Evolutionary conservation across 2,797 vertebrate species (phyloP).

Genomic region (Austrolebias charrua): DNA sequence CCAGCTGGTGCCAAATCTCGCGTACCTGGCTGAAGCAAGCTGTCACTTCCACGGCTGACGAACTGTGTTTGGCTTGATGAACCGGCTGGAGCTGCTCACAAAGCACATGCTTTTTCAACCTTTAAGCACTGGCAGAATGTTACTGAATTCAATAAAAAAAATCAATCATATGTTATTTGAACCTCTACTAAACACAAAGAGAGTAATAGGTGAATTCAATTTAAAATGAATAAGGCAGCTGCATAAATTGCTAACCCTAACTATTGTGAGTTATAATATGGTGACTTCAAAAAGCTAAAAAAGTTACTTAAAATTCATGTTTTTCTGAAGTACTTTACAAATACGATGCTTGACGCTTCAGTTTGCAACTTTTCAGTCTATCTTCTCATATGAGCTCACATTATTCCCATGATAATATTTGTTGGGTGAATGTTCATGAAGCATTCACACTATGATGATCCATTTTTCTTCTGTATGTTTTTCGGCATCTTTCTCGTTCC

Average conservation of each 20-base stretch:
- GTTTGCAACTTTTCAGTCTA: not conserved
- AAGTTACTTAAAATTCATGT: too few relatives aligned
- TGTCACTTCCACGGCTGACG: conserved; percentile 84
- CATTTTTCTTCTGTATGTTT: too few relatives aligned
- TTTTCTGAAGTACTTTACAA: not conserved
- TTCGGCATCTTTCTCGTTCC: too few relatives aligned
- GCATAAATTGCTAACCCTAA: too few relatives aligned
- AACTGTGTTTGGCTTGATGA: conserved; percentile 82
- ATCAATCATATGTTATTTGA: not conserved
- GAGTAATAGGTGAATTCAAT: not conserved
- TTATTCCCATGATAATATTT: not conserved
- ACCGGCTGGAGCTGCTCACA: conserved; percentile 79
- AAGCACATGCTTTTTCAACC: conserved; percentile 16
- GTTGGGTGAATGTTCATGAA: too few relatives aligned
- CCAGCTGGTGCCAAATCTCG: conserved; percentile 87
- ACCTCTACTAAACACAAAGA: too few relatives aligned
- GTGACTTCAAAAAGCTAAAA: too few relatives aligned
- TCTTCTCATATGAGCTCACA: not conserved
- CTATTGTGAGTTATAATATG: too few relatives aligned
- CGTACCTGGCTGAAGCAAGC: conserved; percentile 85
- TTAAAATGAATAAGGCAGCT: not conserved
- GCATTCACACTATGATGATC: too few relatives aligned
- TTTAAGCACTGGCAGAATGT: not conserved
- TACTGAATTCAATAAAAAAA: not conserved
- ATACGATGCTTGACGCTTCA: too few relatives aligned